Conservation (phyloP, 37 sponge, comb jelly and placozoan genomes). For the Diacarnus erythraeanus region DNA sequence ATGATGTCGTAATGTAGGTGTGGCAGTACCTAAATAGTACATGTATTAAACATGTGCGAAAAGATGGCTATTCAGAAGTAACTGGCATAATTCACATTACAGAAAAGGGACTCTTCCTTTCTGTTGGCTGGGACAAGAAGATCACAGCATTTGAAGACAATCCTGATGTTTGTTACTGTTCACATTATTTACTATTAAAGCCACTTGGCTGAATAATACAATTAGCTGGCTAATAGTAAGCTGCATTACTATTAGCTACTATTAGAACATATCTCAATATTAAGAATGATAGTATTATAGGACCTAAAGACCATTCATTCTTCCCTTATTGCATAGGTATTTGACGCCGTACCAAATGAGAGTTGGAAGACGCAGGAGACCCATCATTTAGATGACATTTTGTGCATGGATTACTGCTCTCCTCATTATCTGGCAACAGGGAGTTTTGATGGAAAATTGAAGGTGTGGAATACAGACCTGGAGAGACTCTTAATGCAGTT, state of each 20-base stretch:
- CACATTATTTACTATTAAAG: background rate
- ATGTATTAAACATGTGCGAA: conserved; percentile 61
- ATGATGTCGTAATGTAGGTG: conserved; percentile 52
- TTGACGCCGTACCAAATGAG: conserved; percentile 32
- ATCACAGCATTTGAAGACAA: conserved; percentile 58
- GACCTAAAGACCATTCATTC: no score
- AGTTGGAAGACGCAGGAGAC: conserved; percentile 49
- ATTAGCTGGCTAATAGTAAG: no score
- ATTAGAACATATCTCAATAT: background rate
- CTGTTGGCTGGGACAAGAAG: conserved; percentile 88
- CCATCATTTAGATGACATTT: conserved; percentile 87
- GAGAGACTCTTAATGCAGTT: conserved; percentile 71
- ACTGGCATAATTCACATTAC: conserved; percentile 73
- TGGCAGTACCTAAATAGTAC: conserved; percentile 78
- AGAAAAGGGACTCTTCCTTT: conserved; percentile 69
- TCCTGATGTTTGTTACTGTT: conserved; percentile 28
- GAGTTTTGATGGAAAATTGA: conserved; percentile 93
- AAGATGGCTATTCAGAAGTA: conserved; percentile 49
- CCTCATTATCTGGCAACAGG: conserved; percentile 94
- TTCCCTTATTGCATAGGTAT: conserved; percentile 39
- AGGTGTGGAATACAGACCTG: conserved; percentile 90
- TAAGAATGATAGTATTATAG: background rate
- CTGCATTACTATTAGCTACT: background rate
- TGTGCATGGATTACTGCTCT: conserved; percentile 71
- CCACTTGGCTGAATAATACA: background rate